phyloP scores from a whole-genome alignment of 1,140 invertebrate species.

The Drosophila trapezifrons region DNA sequence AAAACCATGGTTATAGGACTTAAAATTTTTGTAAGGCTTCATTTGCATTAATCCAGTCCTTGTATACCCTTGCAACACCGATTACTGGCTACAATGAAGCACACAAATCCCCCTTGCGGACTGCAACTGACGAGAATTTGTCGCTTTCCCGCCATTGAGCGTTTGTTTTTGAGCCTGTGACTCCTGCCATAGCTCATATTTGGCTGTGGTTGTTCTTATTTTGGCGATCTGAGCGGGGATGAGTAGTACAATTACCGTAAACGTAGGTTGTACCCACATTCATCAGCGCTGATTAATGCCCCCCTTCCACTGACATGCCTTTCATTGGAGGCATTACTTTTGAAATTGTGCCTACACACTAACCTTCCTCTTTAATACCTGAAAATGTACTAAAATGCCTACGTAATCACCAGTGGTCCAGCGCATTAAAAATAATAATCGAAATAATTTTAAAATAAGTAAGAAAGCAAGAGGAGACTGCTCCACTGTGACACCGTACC shows the following conservation, averaged over 20 bases:
- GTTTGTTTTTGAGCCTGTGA: conserved; percentile 47
- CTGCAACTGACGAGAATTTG: conserved; percentile 31
- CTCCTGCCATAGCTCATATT: conserved; percentile 40
- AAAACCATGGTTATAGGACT: not conserved
- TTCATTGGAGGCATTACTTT: conserved; percentile 12
- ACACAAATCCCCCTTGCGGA: conserved; percentile 43
- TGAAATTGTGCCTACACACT: not conserved
- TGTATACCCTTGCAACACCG: not conserved
- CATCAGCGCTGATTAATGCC: conserved; percentile 10
- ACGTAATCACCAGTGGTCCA: too few relatives aligned
- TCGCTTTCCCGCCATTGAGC: conserved; percentile 38
- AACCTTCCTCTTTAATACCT: not conserved
- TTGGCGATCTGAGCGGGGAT: conserved; percentile 25
- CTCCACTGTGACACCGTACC: too few relatives aligned
- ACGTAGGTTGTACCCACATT: conserved; percentile 11
- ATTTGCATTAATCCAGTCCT: not conserved
- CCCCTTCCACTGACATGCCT: conserved; percentile 1
- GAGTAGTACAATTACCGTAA: conserved; percentile 54
- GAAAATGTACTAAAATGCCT: too few relatives aligned
- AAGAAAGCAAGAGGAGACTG: too few relatives aligned
- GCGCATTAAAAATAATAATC: too few relatives aligned
- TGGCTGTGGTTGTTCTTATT: conserved; percentile 47
- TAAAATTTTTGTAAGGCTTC: not conserved
- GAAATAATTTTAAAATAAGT: too few relatives aligned
- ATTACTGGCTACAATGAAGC: conserved; percentile 6